These are phyloP conservation scores for Sinohyriopsis cumingii DNA, from an alignment of 2,888 invertebrate genomes.

Conservation along the genomic window DNA sequence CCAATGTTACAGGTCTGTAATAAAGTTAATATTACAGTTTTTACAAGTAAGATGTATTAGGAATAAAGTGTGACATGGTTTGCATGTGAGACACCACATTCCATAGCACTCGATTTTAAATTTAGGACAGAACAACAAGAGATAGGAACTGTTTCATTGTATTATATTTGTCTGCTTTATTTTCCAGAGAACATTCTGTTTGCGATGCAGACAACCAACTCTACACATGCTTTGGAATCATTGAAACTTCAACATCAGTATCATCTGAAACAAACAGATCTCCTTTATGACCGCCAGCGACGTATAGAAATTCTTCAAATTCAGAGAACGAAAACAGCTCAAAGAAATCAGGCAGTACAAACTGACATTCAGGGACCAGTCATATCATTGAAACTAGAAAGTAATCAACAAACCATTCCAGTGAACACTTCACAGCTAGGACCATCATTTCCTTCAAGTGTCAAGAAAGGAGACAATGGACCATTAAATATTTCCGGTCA, in stretches of 20 bases:
- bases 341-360: constrained; percentile 29
- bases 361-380: constrained; percentile 39
- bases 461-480: too few relatives aligned
- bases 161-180: constrained; percentile 5
- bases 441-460: too few relatives aligned
- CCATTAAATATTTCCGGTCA: too few relatives aligned
- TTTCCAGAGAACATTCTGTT: constrained; percentile 75
- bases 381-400: constrained; percentile 10
- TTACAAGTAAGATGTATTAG: too few relatives aligned
- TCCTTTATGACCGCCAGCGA: constrained; percentile 58
- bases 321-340: constrained; percentile 22
- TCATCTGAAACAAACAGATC: constrained; percentile 78
- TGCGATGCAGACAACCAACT: constrained; percentile 71
- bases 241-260: constrained; percentile 81
- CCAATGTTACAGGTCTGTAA: too few relatives aligned
- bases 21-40: too few relatives aligned
- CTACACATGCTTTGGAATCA: constrained; percentile 78
- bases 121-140: background rate
- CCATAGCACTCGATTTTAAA: background rate
- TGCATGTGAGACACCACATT: too few relatives aligned
- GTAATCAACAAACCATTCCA: background rate
- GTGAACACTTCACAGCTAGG: too few relatives aligned
- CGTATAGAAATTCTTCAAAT: constrained; percentile 49
- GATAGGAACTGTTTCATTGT: background rate
- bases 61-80: too few relatives aligned